Percentiles rank a stretch among this genome's conserved stretches.
Evolutionary conservation across 2,888 invertebrate species (phyloP).

Genomic region (Camptogramma bilineatum): DNA sequence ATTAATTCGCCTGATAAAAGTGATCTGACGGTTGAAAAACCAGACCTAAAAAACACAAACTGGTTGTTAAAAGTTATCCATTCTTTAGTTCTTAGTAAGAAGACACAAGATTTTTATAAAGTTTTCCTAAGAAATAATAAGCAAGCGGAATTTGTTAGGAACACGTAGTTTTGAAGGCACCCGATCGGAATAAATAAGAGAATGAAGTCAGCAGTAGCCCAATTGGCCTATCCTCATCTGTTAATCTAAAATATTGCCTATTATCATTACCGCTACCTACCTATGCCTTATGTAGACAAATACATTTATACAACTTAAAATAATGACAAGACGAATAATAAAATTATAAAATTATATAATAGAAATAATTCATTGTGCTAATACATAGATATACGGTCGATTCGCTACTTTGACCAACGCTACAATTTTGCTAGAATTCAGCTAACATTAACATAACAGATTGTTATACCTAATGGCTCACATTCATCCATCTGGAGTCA

Average conservation of each 20-base stretch:
- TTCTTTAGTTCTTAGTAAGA: too few species aligned
- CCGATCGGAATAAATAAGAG: conserved; percentile 26
- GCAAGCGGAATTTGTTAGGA: background rate
- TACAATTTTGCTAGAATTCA: conserved; percentile 61
- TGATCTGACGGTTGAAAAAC: too few species aligned
- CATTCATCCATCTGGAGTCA: conserved; percentile 38
- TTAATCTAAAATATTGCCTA: conserved; percentile 77
- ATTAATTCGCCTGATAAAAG: too few species aligned
- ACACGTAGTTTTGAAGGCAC: too few species aligned
- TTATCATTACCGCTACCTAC: conserved; percentile 81
- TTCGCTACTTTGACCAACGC: conserved; percentile 51
- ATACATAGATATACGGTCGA: conserved; percentile 66
- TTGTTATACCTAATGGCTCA: conserved; percentile 40
- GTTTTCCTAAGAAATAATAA: background rate
- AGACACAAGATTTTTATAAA: too few species aligned
- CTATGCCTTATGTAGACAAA: conserved; percentile 81
- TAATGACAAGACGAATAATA: conserved; percentile 84
- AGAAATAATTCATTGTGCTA: conserved; percentile 79
- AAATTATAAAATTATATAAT: conserved; percentile 71
- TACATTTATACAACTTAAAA: conserved; percentile 83
- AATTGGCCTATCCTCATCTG: conserved; percentile 47
- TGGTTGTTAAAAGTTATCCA: too few species aligned
- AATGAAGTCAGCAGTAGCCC: conserved; percentile 39
- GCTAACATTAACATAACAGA: conserved; percentile 55
- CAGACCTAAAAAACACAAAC: too few species aligned